Percentiles rank a stretch among this genome's conserved stretches.
phyloP scores from a whole-genome alignment of 53 echinoderm and acorn worm species.

The Arbacia lixula region DNA sequence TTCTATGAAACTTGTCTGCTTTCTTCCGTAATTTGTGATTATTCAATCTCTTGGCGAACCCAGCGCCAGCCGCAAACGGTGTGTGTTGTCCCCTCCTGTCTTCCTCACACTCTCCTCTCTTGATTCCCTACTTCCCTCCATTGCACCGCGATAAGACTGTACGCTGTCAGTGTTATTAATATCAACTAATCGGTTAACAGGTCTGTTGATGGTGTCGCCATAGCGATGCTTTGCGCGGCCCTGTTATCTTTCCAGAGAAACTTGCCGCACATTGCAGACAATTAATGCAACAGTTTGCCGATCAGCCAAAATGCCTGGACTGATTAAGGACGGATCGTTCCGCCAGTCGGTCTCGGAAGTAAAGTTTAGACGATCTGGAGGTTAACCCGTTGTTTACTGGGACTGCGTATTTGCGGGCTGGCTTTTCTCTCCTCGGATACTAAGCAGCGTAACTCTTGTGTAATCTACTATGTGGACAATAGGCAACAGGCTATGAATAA shows the following conservation, averaged over 20 bases:
- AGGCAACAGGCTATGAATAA: no score
- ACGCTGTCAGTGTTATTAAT: conserved; percentile 49
- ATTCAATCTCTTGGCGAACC: no score
- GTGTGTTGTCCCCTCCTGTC: neutral
- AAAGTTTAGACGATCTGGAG: neutral
- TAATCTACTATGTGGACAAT: no score
- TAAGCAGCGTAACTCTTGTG: no score
- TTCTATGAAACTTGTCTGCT: no score
- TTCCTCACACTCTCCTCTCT: neutral
- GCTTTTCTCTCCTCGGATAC: no score
- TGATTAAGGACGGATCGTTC: conserved; percentile 24
- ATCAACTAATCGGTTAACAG: conserved; percentile 36
- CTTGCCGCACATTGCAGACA: conserved; percentile 20
- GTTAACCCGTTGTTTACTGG: neutral
- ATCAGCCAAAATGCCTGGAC: neutral
- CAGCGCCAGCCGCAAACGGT: neutral
- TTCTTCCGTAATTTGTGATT: no score
- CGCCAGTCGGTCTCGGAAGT: conserved; percentile 11
- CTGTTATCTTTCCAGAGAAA: conserved; percentile 37
- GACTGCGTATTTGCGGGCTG: no score
- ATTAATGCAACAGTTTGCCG: conserved; percentile 18
- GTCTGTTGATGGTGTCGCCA: conserved; percentile 42
- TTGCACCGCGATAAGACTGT: conserved; percentile 4
- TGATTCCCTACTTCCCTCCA: conserved; percentile 26
- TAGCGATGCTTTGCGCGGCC: conserved; percentile 18